Conservation (phyloP, 1,140 invertebrate species). For the Sminthurides bifidus region DNA sequence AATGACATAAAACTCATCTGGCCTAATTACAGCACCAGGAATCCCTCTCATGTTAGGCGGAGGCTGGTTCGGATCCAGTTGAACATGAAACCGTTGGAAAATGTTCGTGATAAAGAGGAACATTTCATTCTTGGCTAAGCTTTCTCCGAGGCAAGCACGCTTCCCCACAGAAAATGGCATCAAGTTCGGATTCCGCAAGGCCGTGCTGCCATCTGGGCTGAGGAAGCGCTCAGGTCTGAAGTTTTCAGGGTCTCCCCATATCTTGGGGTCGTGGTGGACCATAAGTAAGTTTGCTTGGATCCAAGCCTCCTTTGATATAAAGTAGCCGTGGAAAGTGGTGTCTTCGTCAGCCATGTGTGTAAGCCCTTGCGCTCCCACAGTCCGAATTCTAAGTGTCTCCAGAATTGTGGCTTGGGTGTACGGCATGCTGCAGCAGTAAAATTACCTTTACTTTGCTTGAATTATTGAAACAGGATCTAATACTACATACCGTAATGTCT, state of each 20-base stretch:
- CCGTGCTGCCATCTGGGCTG: not conserved
- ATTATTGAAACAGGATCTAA: too few relatives aligned
- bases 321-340: conserved; percentile 33
- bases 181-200: not conserved
- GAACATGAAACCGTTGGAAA: not conserved
- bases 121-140: conserved; percentile 8
- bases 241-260: conserved; percentile 35
- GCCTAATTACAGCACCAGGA: too few relatives aligned
- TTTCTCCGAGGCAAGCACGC: conserved; percentile 38
- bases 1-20: too few relatives aligned
- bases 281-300: conserved; percentile 38
- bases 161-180: conserved; percentile 62
- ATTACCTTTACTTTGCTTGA: too few relatives aligned
- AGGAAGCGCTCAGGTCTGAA: conserved; percentile 6
- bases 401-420: conserved; percentile 9
- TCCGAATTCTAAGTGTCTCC: conserved; percentile 37
- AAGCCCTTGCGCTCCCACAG: not conserved
- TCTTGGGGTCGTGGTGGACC: conserved; percentile 36
- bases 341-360: conserved; percentile 19
- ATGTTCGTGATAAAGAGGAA: conserved; percentile 14
- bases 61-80: not conserved
- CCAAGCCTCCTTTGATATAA: conserved; percentile 35
- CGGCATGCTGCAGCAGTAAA: too few relatives aligned
- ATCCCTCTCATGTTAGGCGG: conserved; percentile 3
- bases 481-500: too few relatives aligned